Conservation (phyloP, 2,797 vertebrate species). For the Lophius americanus region DNA sequence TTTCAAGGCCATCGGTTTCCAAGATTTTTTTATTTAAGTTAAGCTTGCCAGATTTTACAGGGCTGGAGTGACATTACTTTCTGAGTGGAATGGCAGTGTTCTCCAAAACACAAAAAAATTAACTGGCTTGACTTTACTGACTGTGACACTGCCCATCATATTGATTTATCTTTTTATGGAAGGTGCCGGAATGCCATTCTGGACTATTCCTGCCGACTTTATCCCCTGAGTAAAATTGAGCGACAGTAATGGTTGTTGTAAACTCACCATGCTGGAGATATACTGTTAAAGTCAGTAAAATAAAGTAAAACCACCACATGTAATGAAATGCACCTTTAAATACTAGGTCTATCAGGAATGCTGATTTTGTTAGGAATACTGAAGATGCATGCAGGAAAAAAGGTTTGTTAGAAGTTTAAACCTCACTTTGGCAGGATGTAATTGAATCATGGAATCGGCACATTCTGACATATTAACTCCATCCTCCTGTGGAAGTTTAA, state of each 20-base stretch:
- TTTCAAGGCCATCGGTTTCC: too few species aligned
- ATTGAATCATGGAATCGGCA: slow-evolving; percentile 4
- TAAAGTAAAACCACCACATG: slow-evolving; percentile 41
- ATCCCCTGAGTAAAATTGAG: too few species aligned
- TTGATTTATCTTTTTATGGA: too few species aligned
- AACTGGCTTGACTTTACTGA: too few species aligned
- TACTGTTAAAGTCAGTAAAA: neutral
- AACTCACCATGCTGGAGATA: slow-evolving; percentile 37
- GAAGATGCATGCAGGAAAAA: slow-evolving; percentile 8
- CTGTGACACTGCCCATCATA: too few species aligned
- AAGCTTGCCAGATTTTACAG: too few species aligned
- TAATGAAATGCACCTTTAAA: slow-evolving; percentile 38
- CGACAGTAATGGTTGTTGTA: slow-evolving; percentile 63
- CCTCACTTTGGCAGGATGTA: neutral
- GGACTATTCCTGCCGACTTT: too few species aligned
- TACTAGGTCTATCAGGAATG: slow-evolving; percentile 17
- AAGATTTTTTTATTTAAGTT: too few species aligned
- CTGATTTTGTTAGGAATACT: slow-evolving; percentile 24
- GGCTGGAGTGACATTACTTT: too few species aligned
- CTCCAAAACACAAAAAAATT: neutral
- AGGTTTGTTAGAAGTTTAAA: slow-evolving; percentile 27
- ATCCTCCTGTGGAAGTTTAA: neutral
- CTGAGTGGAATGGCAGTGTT: neutral
- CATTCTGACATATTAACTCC: neutral
- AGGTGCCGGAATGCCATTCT: too few species aligned